A percentile compares a stretch with the other conserved stretches of the same genome.
phyloP scores from a whole-genome alignment of 1,140 invertebrate genomes.

The Varroa destructor region DNA sequence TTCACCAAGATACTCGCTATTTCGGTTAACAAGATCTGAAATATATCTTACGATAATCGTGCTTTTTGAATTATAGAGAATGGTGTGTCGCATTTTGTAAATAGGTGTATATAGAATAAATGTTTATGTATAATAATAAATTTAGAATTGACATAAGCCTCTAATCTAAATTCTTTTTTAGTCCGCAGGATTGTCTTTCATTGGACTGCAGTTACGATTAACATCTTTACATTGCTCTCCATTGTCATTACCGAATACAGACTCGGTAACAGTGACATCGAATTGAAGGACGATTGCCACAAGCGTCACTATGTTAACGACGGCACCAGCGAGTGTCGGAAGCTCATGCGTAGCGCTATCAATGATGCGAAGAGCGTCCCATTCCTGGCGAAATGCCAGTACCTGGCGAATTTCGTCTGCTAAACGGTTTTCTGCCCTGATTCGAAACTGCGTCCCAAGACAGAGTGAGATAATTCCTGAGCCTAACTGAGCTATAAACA shows the following conservation, averaged over 20 bases:
- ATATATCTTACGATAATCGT: too few relatives aligned
- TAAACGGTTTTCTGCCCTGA: background rate
- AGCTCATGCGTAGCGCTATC: constrained; percentile 19
- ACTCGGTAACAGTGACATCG: constrained; percentile 16
- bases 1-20: too few relatives aligned
- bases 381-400: constrained; percentile 1
- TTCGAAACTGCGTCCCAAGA: background rate
- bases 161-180: too few relatives aligned
- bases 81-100: too few relatives aligned
- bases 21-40: too few relatives aligned
- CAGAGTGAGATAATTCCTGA: background rate
- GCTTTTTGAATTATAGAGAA: too few relatives aligned
- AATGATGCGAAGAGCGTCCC: constrained; percentile 10
- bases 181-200: background rate
- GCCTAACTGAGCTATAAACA: constrained; percentile 3
- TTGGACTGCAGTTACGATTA: background rate
- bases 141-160: too few relatives aligned
- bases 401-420: background rate
- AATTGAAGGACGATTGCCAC: constrained; percentile 16
- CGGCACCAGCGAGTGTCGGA: constrained; percentile 6
- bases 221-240: background rate
- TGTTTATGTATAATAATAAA: too few relatives aligned
- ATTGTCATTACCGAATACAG: background rate
- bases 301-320: constrained; percentile 12
- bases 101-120: too few relatives aligned